Evolutionary conservation across 2,113 vertebrate species (phyloP).

Genomic region (Theristicus caerulescens): DNA sequence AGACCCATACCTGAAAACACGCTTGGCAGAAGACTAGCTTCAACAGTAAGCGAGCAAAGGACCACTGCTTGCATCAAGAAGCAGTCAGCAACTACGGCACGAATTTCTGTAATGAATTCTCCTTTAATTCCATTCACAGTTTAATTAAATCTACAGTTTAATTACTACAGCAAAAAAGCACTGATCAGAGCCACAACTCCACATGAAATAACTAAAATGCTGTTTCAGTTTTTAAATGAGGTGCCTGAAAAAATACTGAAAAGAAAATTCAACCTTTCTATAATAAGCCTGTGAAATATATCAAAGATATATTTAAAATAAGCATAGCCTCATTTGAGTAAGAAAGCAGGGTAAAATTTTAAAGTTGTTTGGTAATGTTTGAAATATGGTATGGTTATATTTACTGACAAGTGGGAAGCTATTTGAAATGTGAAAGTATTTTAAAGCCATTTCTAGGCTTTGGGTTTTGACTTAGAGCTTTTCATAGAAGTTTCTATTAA

Average conservation of each 20-base stretch:
- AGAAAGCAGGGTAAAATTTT: not conserved
- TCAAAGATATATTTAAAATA: not conserved
- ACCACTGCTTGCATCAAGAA: not conserved
- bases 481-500: not conserved
- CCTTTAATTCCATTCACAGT: not conserved
- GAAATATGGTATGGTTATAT: not conserved
- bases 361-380: not conserved
- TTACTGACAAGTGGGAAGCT: not conserved
- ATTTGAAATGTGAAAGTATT: not conserved
- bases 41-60: not conserved
- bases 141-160: conserved; percentile 34
- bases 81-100: not conserved
- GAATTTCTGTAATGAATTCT: not conserved
- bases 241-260: not conserved
- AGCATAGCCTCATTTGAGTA: not conserved
- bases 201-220: not conserved
- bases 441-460: not conserved
- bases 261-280: not conserved
- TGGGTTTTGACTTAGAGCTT: not conserved
- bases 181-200: not conserved
- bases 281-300: not conserved
- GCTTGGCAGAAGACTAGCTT: not conserved
- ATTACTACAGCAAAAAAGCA: not conserved
- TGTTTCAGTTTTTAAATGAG: not conserved
- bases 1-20: not conserved